Evolutionary conservation across 2,888 invertebrate genomes (phyloP).

Genomic region (Aphodius granarius): DNA sequence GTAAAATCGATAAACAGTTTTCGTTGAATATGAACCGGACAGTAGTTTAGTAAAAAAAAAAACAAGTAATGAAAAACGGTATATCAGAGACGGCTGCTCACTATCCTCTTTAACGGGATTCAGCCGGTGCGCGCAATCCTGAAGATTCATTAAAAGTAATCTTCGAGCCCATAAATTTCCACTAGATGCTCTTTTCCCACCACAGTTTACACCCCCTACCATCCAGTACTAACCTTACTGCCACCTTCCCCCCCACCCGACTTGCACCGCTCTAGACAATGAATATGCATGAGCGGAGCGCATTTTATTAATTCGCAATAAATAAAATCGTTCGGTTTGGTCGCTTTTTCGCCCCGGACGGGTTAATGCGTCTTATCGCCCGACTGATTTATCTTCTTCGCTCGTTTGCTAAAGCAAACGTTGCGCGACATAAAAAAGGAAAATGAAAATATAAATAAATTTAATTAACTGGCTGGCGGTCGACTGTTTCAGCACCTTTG

Average conservation of each 20-base stretch:
- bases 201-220: neutral
- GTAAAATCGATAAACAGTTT: neutral
- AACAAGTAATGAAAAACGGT: neutral
- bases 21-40: neutral
- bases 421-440: neutral
- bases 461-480: neutral
- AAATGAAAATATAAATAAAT: neutral
- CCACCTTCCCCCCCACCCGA: too few species aligned
- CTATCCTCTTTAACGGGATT: neutral
- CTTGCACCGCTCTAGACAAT: neutral
- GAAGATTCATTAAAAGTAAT: neutral
- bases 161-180: neutral
- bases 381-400: neutral
- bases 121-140: neutral
- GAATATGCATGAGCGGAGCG: neutral
- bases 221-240: neutral
- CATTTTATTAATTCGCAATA: neutral
- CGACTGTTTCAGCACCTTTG: neutral
- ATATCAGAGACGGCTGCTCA: neutral
- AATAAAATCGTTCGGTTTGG: neutral
- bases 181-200: neutral
- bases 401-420: neutral
- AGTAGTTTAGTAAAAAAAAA: too few species aligned
- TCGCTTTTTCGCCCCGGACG: neutral
- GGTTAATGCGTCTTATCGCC: neutral